Base-by-base conservation (phyloP, 2,888 invertebrate species). In the Agrochola macilenta region DNA sequence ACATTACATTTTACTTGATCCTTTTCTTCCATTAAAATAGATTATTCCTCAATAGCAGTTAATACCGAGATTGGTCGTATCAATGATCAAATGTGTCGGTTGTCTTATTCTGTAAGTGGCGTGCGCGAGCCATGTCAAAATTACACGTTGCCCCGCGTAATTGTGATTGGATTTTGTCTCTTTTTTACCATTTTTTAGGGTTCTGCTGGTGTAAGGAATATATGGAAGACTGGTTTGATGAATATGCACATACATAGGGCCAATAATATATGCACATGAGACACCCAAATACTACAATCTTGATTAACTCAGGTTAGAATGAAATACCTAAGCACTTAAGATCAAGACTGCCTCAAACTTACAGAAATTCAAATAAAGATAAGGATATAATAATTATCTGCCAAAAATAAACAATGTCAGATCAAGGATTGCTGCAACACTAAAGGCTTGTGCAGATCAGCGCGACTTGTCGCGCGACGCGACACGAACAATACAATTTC, bases 141-240 rank as follows among this genome's bases (percentile, higher is more conserved):
- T 95, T 94, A 95, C 92, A 93, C 88, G 89, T 90, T 91, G 79
- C 73, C 43, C 78, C 52, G 75, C 91, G 93, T 96, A 95, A 95
- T 96, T 95, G 95, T 95, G 95, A 96, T 96, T 96, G 95, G 95
- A 94, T 94, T 92, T 93, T 91, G 93, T 92, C 90, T 90, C 93
- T 92, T 94, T 92, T 93, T 92, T 92, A 91, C 90, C 89, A 91
- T 90, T 91, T 88, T 88, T 89, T 87, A 85, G 89, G 76, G 88
- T 71, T 87, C 89, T 85, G 88, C 52, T 78, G 14, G 57, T 26
- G 5, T 58, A 26, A 69, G 43, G 20, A 30, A 43, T 70, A 69
- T n/a, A 1, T 5, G 11, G 35, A 23, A 76, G 26, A 39, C 23
- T 14, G 20, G 57, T 72, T 35, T n/a, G 7, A n/a, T 69, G 11